phyloP scores from a whole-genome alignment of 2,113 vertebrate genomes.

The Aspidoscelis tigris region DNA sequence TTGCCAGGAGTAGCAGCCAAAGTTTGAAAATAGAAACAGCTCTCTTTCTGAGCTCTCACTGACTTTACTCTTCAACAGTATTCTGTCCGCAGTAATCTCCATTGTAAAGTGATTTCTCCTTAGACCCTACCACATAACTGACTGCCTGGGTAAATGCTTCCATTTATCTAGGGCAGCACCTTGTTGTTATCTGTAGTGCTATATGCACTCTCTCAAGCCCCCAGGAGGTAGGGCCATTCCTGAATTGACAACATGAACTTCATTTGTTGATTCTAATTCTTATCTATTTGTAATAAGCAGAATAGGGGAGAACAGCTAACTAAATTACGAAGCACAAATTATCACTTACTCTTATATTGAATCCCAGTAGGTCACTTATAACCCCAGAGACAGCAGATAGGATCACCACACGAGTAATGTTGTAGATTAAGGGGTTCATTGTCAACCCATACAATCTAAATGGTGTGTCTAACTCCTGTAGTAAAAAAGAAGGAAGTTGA shows the following conservation, averaged over 20 bases:
- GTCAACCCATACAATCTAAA: constrained; percentile 95
- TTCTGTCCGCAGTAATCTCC: too few relatives aligned
- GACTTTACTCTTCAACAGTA: neutral
- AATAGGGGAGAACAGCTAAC: neutral
- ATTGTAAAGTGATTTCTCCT: too few relatives aligned
- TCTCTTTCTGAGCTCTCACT: neutral
- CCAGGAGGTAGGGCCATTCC: neutral
- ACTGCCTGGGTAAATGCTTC: too few relatives aligned
- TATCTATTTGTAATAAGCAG: too few relatives aligned
- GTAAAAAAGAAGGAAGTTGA: neutral
- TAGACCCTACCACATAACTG: too few relatives aligned
- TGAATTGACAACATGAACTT: neutral
- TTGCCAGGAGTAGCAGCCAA: too few relatives aligned
- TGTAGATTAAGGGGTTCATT: constrained; percentile 96
- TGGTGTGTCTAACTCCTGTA: constrained; percentile 91
- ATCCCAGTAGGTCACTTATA: constrained; percentile 94
- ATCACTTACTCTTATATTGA: constrained; percentile 93
- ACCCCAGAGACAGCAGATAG: constrained; percentile 96
- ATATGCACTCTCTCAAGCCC: neutral
- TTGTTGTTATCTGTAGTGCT: neutral
- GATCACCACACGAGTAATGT: constrained; percentile 95
- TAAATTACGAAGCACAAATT: neutral
- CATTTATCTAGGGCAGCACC: too few relatives aligned
- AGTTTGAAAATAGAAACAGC: too few relatives aligned
- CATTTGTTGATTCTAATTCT: too few relatives aligned